These are phyloP conservation scores for Aleiodes leptofemur DNA, from an alignment of 2,888 invertebrate species.

Conservation along the genomic window DNA sequence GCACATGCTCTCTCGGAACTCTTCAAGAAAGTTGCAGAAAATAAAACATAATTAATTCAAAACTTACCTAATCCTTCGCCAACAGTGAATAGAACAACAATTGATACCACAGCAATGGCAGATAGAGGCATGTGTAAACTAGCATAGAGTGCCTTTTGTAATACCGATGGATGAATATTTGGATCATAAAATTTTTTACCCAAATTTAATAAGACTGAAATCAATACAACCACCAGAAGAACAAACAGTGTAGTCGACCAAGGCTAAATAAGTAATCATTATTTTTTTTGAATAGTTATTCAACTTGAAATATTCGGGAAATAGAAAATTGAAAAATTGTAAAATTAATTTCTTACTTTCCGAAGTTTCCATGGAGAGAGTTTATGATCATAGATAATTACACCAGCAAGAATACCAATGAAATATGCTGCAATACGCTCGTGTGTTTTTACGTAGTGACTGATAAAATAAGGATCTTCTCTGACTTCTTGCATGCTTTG, in stretches of 20 bases:
- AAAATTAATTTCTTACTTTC: slow-evolving; percentile 5
- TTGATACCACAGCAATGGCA: slow-evolving; percentile 58
- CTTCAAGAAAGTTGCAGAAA: not conserved
- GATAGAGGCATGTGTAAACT: slow-evolving; percentile 60
- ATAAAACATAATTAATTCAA: slow-evolving; percentile 43
- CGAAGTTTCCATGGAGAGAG: slow-evolving; percentile 54
- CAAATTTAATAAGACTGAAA: slow-evolving; percentile 51
- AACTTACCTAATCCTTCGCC: slow-evolving; percentile 65
- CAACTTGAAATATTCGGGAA: not conserved
- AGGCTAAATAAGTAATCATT: slow-evolving; percentile 49
- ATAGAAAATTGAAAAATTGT: not conserved
- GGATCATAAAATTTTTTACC: slow-evolving; percentile 62
- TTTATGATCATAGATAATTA: slow-evolving; percentile 60
- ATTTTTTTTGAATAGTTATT: not conserved
- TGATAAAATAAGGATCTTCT: slow-evolving; percentile 57
- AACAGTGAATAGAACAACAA: slow-evolving; percentile 60
- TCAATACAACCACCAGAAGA: slow-evolving; percentile 55
- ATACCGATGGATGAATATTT: slow-evolving; percentile 53
- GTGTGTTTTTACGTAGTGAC: slow-evolving; percentile 62
- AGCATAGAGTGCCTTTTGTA: slow-evolving; percentile 63
- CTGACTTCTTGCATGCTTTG: slow-evolving; percentile 53
- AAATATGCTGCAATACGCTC: slow-evolving; percentile 61
- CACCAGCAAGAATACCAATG: slow-evolving; percentile 62
- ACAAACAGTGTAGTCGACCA: slow-evolving; percentile 59
- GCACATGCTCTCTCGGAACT: not conserved